Percentiles rank a stretch among this genome's conserved stretches.
These are phyloP conservation scores for Drosophila albomicans DNA, from an alignment of 1,140 invertebrate genomes.

Conservation along the genomic window DNA sequence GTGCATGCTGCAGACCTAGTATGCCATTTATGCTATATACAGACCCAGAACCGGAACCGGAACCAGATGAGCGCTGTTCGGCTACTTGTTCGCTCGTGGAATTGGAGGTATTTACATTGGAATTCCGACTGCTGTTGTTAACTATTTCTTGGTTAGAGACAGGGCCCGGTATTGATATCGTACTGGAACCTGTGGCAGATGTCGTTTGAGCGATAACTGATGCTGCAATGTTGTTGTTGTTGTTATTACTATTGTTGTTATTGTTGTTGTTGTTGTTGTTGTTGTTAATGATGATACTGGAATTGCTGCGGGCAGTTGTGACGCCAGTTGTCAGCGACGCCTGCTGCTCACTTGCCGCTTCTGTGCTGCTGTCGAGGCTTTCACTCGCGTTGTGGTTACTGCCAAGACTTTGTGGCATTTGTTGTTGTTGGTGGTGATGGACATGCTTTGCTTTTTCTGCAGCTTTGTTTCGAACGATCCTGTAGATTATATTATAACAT, in stretches of 20 bases:
- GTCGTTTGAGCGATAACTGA: conserved; percentile 90
- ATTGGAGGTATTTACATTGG: conserved; percentile 51
- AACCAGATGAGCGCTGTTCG: conserved; percentile 87
- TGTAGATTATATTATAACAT: conserved; percentile 80
- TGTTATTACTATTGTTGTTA: conserved; percentile 51
- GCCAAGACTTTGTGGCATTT: conserved; percentile 53
- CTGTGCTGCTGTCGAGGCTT: conserved; percentile 74
- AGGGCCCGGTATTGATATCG: conserved; percentile 87
- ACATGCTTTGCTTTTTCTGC: conserved; percentile 97
- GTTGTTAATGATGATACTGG: conserved; percentile 57
- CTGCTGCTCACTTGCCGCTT: conserved; percentile 57
- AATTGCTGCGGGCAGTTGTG: conserved; percentile 43
- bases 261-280: conserved; percentile 19
- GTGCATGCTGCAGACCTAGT: conserved; percentile 91
- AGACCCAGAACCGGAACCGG: conserved; percentile 85
- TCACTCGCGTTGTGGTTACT: conserved; percentile 84
- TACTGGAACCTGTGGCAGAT: neutral
- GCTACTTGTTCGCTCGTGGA: conserved; percentile 60
- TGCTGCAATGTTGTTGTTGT: conserved; percentile 29
- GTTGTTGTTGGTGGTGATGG: conserved; percentile 89
- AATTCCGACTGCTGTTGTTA: conserved; percentile 79
- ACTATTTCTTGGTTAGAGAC: conserved; percentile 33
- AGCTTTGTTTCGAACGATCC: conserved; percentile 98
- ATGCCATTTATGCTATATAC: conserved; percentile 97
- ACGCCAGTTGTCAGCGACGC: neutral